Conservation (phyloP, 1,140 invertebrate species). For the Mercenaria mercenaria region DNA sequence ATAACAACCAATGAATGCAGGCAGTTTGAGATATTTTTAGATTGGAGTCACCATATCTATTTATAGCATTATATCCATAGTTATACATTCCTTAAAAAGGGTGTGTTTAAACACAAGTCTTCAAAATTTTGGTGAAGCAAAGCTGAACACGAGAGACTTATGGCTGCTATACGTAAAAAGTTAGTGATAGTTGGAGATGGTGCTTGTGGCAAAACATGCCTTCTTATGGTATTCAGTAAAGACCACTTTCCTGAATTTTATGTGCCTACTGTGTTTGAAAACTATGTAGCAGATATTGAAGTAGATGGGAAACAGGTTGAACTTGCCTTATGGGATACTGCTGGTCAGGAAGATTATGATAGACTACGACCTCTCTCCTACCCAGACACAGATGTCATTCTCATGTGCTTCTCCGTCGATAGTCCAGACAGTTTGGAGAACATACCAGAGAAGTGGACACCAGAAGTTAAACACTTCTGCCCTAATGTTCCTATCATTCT, state of each 20-base stretch:
- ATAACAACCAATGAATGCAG: no score
- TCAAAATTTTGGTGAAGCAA: no score
- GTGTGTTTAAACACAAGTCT: no score
- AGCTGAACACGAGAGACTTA: no score
- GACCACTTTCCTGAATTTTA: conserved; percentile 99
- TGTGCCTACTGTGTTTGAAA: conserved; percentile 99
- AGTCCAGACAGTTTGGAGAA: conserved; percentile 2
- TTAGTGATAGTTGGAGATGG: conserved; percentile 99
- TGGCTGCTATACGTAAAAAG: conserved; percentile 99
- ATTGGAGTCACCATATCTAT: no score
- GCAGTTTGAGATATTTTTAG: no score
- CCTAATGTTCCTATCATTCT: conserved; percentile 81
- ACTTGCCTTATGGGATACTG: conserved; percentile 90
- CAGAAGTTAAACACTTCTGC: conserved; percentile 85
- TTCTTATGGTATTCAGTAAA: conserved; percentile 99
- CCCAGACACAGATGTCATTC: conserved; percentile 94
- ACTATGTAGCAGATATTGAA: conserved; percentile 99
- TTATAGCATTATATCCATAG: no score
- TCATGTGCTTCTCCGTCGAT: conserved; percentile 79
- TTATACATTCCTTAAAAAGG: no score
- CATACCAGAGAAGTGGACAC: conserved; percentile 81
- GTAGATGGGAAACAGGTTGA: conserved; percentile 95
- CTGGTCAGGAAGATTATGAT: no score
- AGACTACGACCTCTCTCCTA: conserved; percentile 91
- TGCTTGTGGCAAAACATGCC: conserved; percentile 99